Evolutionary conservation across 2,888 invertebrate genomes (phyloP), one percentile per base, ranked within the genome.

Genomic region (Megamerina dolium): DNA sequence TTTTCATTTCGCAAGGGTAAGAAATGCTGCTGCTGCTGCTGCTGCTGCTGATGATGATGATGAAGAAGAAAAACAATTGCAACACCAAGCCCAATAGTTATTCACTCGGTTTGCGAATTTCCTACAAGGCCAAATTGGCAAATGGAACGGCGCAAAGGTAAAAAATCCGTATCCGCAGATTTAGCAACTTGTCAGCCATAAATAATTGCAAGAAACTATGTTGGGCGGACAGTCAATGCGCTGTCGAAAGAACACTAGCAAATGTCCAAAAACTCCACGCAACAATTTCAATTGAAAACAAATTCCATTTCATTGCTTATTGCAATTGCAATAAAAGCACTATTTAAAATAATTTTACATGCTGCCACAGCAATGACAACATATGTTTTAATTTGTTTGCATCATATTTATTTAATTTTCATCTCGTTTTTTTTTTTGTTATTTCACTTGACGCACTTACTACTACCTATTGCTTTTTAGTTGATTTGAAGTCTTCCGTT

Each of bases 121-220:
- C 38, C 42, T 48, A 38, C 46, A 45, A 45, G 45, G 41, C 43
- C 36, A n/a, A n/a, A n/a, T n/a, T n/a, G n/a, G n/a, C n/a, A n/a
- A n/a, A n/a, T n/a, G n/a, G n/a, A n/a, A n/a, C n/a, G n/a, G n/a
- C n/a, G n/a, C n/a, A n/a, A n/a, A n/a, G n/a, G n/a, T n/a, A n/a
- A n/a, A n/a, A n/a, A n/a, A n/a, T n/a, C n/a, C n/a, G n/a, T n/a
- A n/a, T n/a, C n/a, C n/a, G n/a, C n/a, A n/a, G n/a, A n/a, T n/a
- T n/a, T n/a, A n/a, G n/a, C n/a, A n/a, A n/a, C 45, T 49, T 51
- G 56, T 54, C 56, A 54, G 52, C 56, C 55, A 56, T 58, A 58
- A 58, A 58, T 58, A 58, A 56, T 58, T 54, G n/a, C n/a, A 49
- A 53, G 53, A 51, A 51, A 54, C 53, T 56, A 54, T 52, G 55